phyloP scores from a whole-genome alignment of 2,113 vertebrate genomes.

The Bos taurus region ARS-UCD2.0 NC_037333.1:109958001-109958500 shows the following conservation, averaged over 20 bases:
- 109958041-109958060: neutral
- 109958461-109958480: neutral
- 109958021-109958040: neutral
- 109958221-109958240: neutral
- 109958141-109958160: neutral
- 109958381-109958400: neutral
- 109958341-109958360: neutral
- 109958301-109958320: neutral
- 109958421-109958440: neutral
- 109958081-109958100: neutral
- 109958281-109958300: neutral
- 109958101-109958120: neutral
- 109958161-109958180: neutral
- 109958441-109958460: neutral
- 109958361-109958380: neutral
- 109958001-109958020: neutral
- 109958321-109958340: neutral
- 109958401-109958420: neutral
- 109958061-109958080: neutral
- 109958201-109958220: neutral
- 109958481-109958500: neutral
- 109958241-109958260: neutral
- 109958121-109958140: neutral
- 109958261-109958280: neutral
- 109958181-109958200: neutral